Base-by-base conservation (phyloP, 2,113 vertebrate species). In the Solenodon paradoxus region DNA sequence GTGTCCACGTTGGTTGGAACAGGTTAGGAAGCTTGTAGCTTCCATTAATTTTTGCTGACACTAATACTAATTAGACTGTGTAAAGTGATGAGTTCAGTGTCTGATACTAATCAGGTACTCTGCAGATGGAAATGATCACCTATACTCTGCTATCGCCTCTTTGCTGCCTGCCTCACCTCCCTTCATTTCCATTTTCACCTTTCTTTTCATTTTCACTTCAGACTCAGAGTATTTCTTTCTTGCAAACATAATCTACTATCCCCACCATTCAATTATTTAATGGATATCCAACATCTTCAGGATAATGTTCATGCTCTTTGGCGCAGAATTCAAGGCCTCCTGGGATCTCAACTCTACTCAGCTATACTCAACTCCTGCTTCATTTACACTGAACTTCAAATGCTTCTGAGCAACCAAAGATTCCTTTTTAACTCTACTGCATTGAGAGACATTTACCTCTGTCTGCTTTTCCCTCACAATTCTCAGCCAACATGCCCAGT, bases 381-480 rank as follows among this genome's bases (percentile, higher is more conserved):
- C 20, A 9, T 22, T 10, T 28, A 15, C 3, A 0, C 40, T 61
- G 8, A 7, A 2, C 9, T 47, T 30, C 2, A 35, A 2, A 3
- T 11, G 28, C 11, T 77, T 45, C 35, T 64, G 68, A 17, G 38
- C 40, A 51, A 38, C 2, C 26, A 2, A 7, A 75, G 32, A 1
- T 1, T 3, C n/a, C 5, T 4, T 49, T n/a, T n/a, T 53, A 15
- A 26, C 9, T 69, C 64, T 71, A 30, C 2, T 12, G 17, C 30
- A 55, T 45, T 32, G 75, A 30, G 2, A 51, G 51, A 17, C 7
- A 35, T 1, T 61, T 63, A 4, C 24, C 5, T 53, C 16, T 83
- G 42, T 78, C 55, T 47, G 2, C 38, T 53, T 7, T 30, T 17
- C 9, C 15, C 28, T 30, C 40, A 24, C 9, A 47, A 9, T 35